phyloP scores from a whole-genome alignment of 1,140 invertebrate species.

The Drosophila virilis region DNA sequence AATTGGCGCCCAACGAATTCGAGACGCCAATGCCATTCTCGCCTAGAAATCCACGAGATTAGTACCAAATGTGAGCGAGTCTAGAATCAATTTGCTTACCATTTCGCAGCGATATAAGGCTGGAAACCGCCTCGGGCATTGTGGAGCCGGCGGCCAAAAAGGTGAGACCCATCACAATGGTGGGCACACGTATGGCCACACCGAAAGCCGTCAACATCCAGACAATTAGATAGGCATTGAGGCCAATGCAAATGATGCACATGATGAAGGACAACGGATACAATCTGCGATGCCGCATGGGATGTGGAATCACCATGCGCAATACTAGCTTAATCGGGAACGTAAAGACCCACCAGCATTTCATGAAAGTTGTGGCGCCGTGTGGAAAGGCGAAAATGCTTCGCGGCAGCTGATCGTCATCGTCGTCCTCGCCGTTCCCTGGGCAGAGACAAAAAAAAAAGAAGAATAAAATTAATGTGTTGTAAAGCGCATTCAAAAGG shows the following conservation, averaged over 20 bases:
- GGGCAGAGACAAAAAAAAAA: background rate
- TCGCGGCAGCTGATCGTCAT: constrained; percentile 43
- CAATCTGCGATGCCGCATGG: constrained; percentile 87
- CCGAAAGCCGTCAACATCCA: constrained; percentile 97
- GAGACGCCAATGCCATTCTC: constrained; percentile 93
- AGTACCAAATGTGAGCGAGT: too few relatives aligned
- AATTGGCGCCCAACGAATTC: constrained; percentile 93
- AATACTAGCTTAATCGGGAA: constrained; percentile 90
- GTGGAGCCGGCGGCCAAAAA: constrained; percentile 94
- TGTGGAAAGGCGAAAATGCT: constrained; percentile 69
- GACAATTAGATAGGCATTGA: constrained; percentile 93
- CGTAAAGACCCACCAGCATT: constrained; percentile 89
- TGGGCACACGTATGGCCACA: constrained; percentile 90
- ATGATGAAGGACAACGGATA: constrained; percentile 93
- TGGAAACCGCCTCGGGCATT: constrained; percentile 94
- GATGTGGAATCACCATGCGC: constrained; percentile 90
- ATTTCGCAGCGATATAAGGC: constrained; percentile 91
- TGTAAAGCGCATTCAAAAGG: too few relatives aligned
- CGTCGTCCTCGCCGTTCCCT: constrained; percentile 71
- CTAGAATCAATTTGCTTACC: constrained; percentile 85
- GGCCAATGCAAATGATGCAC: constrained; percentile 94
- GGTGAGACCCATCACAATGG: constrained; percentile 95
- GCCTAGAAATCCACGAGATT: constrained; percentile 85
- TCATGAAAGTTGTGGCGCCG: constrained; percentile 69
- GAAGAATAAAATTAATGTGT: background rate